Evolutionary conservation across 2,113 vertebrate genomes (phyloP).

Genomic region (Cyanocitta stelleri): DNA sequence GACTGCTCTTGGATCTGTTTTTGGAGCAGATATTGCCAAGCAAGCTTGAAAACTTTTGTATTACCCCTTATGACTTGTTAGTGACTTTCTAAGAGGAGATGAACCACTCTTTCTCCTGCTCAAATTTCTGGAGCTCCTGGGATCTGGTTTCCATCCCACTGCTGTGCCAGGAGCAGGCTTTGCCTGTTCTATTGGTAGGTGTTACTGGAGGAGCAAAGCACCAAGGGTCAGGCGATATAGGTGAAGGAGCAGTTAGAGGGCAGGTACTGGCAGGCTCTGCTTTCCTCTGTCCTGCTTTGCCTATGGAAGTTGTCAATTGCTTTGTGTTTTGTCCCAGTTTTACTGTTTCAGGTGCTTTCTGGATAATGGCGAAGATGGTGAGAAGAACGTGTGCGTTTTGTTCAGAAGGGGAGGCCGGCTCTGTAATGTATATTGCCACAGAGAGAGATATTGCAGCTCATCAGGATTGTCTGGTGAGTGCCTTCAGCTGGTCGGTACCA

Average conservation of each 20-base stretch:
- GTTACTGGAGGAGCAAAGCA: neutral
- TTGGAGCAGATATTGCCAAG: neutral
- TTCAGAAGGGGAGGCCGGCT: conserved; percentile 33
- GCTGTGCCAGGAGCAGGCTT: neutral
- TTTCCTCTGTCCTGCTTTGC: neutral
- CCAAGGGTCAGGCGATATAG: neutral
- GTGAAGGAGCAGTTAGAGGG: neutral
- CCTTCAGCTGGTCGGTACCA: neutral
- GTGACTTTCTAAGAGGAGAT: neutral
- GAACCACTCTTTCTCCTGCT: neutral
- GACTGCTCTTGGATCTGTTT: neutral
- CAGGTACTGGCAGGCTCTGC: neutral
- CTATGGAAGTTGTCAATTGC: neutral
- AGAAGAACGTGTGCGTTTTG: conserved; percentile 68
- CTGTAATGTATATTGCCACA: conserved; percentile 65
- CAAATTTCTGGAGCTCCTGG: neutral
- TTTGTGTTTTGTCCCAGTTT: conserved; percentile 12
- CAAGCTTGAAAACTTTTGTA: neutral
- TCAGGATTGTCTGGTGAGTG: conserved; percentile 75
- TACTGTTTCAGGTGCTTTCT: conserved; percentile 4
- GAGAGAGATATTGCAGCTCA: conserved; percentile 69
- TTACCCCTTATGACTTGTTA: neutral
- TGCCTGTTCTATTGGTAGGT: neutral
- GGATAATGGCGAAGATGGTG: conserved; percentile 68
- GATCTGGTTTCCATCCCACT: neutral